Evolutionary conservation across 1,140 invertebrate species (phyloP), one percentile per base, ranked within the genome.

Genomic region (Lerema accius): DNA sequence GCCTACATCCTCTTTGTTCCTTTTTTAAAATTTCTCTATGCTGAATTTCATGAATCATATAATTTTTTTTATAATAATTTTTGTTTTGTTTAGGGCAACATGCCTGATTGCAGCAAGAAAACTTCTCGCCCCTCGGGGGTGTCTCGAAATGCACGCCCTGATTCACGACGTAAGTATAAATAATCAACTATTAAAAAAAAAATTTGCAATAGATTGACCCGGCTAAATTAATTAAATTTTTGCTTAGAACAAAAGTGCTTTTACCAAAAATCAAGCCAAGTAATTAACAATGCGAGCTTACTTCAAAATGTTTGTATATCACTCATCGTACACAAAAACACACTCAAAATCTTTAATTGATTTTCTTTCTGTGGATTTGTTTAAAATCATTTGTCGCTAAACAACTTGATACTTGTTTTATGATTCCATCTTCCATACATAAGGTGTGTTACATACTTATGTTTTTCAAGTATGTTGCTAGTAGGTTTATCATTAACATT

Each of bases 71-170:
- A 10, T 14, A 5, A 15, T 9, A 0, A 32, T 32, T 26, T 46
- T 13, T 4, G 10, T 6, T 46, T 32, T 32, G 28, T 32, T 32
- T 32, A 32, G n/a, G 19, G 45, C 17, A 13, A 5, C 10, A 46
- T 46, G 45, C 45, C 45, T 3, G 45, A 46, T 13, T 46, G 45
- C n/a, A 46, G 45, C 19, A 46, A 46, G 19, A 13, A 19, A 13
- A n/a, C 17, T 5, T 26, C 45, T 13, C 45, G 45, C 10, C 17
- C 45, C 9, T 26, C 45, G 0, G 45, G 45, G 45, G 19, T 26
- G 10, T 46, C 45, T 26, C 45, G 45, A 4, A 46, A 46, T 4
- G 5, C 45, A 14, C 45, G 45, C 0, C 16, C 45, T n/a, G 45
- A 10, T n/a, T 46, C 45, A 3, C 45, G 19, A 17, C 45, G 45